Percentiles rank a stretch among this genome's conserved stretches.
Conservation (phyloP, 2,888 invertebrate species). For the Acanthosepion lycidas region DNA sequence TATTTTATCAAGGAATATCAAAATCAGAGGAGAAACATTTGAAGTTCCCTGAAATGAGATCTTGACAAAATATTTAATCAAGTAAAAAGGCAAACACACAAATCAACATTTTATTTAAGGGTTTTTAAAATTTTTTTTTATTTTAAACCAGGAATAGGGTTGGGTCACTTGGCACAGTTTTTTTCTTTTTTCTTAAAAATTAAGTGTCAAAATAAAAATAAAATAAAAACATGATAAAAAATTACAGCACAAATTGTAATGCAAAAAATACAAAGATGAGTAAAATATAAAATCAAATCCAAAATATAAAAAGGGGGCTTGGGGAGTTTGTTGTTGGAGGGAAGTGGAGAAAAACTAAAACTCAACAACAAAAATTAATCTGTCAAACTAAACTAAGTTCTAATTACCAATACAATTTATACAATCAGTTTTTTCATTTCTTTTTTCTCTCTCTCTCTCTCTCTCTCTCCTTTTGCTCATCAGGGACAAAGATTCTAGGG, state of each 20-base stretch:
- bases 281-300: background rate
- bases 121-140: background rate
- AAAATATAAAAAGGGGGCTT: too few species aligned
- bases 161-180: constrained; percentile 8
- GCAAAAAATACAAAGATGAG: background rate
- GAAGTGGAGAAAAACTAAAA: background rate
- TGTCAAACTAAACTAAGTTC: background rate
- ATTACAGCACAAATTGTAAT: background rate
- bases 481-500: too few species aligned
- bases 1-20: too few species aligned
- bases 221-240: background rate
- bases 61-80: too few species aligned
- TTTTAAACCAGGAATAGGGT: background rate
- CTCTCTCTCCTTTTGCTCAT: too few species aligned
- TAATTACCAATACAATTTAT: too few species aligned
- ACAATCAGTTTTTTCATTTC: too few species aligned
- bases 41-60: too few species aligned
- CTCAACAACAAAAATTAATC: background rate
- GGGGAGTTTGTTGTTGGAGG: background rate
- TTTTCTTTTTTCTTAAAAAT: background rate
- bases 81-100: background rate
- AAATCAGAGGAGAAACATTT: too few species aligned
- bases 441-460: too few species aligned
- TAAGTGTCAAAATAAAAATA: background rate
- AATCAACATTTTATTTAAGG: background rate